phyloP scores from a whole-genome alignment of 2,888 invertebrate genomes.

The Temnothorax rugatulus region DNA sequence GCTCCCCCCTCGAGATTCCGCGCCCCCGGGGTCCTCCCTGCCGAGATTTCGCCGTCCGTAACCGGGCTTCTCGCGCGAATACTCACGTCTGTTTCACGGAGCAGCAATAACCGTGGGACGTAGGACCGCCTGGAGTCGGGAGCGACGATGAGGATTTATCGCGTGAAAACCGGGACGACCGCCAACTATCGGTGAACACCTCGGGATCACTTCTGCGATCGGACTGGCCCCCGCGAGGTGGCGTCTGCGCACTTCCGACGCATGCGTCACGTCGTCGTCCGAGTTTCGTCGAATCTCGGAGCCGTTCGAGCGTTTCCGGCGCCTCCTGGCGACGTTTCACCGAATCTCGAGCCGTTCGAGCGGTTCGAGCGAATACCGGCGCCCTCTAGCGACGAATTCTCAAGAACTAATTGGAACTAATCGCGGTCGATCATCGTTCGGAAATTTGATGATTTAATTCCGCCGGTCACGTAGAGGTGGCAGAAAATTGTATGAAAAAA shows the following conservation, averaged over 20 bases:
- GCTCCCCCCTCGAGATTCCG: slow-evolving; percentile 7
- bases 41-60: background rate
- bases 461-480: background rate
- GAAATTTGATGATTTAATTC: background rate
- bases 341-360: background rate
- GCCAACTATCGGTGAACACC: slow-evolving; percentile 77
- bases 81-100: slow-evolving; percentile 77
- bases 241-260: slow-evolving; percentile 74
- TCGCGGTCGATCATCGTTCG: background rate
- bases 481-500: background rate
- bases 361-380: background rate
- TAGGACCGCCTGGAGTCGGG: slow-evolving; percentile 29
- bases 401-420: background rate
- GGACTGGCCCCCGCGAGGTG: slow-evolving; percentile 80
- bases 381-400: background rate
- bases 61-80: slow-evolving; percentile 36
- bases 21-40: background rate
- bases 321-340: background rate
- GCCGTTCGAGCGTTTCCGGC: background rate
- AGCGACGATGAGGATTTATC: slow-evolving; percentile 69
- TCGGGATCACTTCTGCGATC: slow-evolving; percentile 81
- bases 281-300: background rate
- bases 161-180: slow-evolving; percentile 76
- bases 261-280: slow-evolving; percentile 71
- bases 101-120: slow-evolving; percentile 63